A percentile compares a stretch with the other conserved stretches of the same genome.
Conservation (phyloP, 2,888 invertebrate species). For the Gasteruption jaculator region DNA sequence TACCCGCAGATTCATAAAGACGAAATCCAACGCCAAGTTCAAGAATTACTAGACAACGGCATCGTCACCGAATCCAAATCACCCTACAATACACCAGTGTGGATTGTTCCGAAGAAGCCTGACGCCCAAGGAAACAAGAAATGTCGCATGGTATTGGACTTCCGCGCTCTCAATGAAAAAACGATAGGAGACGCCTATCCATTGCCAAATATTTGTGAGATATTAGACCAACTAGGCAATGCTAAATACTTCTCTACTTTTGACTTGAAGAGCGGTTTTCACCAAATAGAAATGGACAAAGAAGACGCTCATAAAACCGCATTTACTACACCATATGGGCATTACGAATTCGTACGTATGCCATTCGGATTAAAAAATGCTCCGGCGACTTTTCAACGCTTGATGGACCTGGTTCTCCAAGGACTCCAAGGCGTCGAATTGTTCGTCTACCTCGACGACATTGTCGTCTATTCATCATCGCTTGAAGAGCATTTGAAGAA, state of each 20-base stretch:
- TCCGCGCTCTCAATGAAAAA: conserved; percentile 19
- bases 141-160: conserved; percentile 23
- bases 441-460: no score
- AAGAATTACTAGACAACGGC: conserved; percentile 13
- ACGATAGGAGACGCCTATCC: conserved; percentile 23
- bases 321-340: conserved; percentile 34
- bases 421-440: no score
- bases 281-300: no score
- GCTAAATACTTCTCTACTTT: conserved; percentile 29
- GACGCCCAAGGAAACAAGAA: conserved; percentile 21
- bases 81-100: conserved; percentile 21
- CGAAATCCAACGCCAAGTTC: conserved; percentile 20
- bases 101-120: conserved; percentile 23
- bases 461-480: conserved; percentile 46
- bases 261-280: no score
- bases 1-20: conserved; percentile 17
- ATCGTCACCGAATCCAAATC: conserved; percentile 17
- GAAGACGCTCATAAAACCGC: no score
- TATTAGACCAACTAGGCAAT: conserved; percentile 29
- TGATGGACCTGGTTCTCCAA: no score
- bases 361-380: conserved; percentile 47
- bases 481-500: conserved; percentile 5
- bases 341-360: conserved; percentile 41
- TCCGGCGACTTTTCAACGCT: no score
- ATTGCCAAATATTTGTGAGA: conserved; percentile 28